Evolutionary conservation across 2,888 invertebrate species (phyloP).

Genomic region (Hermaeophaga mercurialis): DNA sequence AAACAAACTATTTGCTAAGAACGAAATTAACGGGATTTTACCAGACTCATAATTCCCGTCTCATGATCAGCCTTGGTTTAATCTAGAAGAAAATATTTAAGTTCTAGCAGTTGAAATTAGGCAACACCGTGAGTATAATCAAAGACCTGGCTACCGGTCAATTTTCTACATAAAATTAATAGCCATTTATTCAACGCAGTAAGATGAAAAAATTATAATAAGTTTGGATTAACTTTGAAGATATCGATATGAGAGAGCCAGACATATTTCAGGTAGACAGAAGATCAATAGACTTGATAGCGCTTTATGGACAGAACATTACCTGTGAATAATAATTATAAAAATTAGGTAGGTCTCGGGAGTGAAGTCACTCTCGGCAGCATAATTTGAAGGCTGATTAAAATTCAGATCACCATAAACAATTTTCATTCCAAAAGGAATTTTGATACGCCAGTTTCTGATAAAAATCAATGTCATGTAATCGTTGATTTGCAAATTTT

Average conservation of each 20-base stretch:
- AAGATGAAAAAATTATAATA: constrained; percentile 32
- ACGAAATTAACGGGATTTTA: too few relatives aligned
- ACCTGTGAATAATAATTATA: constrained; percentile 16
- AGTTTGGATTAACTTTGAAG: constrained; percentile 29
- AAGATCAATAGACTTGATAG: constrained; percentile 22
- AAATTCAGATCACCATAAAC: not conserved
- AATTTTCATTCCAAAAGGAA: not conserved
- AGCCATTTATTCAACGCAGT: constrained; percentile 27
- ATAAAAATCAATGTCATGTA: too few relatives aligned
- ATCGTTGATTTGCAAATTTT: too few relatives aligned
- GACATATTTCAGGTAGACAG: constrained; percentile 29
- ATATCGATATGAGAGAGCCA: constrained; percentile 32
- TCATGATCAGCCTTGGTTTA: too few relatives aligned
- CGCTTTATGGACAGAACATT: constrained; percentile 19
- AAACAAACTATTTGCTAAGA: too few relatives aligned
- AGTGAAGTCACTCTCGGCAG: not conserved
- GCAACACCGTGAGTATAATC: constrained; percentile 16
- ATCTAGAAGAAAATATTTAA: too few relatives aligned
- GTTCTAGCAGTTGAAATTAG: constrained; percentile 2
- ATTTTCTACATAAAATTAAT: constrained; percentile 34
- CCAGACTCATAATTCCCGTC: too few relatives aligned
- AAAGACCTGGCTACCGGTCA: constrained; percentile 29
- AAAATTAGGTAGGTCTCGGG: constrained; percentile 8
- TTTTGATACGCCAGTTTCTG: too few relatives aligned
- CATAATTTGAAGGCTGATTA: constrained; percentile 6